Conservation (phyloP, 2,888 invertebrate species). For the Agonum fuliginosum region DNA sequence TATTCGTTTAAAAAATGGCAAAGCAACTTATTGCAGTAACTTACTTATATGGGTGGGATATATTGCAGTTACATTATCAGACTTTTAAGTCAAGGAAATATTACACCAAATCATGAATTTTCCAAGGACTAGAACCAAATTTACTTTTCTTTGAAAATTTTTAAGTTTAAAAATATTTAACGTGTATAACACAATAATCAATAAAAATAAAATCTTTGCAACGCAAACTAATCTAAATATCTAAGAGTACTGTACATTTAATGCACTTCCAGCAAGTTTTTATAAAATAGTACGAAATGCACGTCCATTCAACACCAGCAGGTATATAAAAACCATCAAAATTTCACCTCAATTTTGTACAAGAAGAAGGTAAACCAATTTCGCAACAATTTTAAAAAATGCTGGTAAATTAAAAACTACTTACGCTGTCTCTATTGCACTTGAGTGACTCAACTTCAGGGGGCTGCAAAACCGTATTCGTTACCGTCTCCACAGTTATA, state of each 20-base stretch:
- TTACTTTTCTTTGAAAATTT: slow-evolving; percentile 13
- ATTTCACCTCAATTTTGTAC: background rate
- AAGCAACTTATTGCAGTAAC: slow-evolving; percentile 19
- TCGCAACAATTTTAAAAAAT: slow-evolving; percentile 1
- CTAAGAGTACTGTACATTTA: slow-evolving; percentile 55
- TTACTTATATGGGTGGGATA: slow-evolving; percentile 32
- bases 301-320: slow-evolving; percentile 8
- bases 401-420: slow-evolving; percentile 70
- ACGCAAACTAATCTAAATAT: slow-evolving; percentile 32
- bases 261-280: slow-evolving; percentile 49
- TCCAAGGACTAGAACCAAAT: slow-evolving; percentile 35
- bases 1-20: slow-evolving; percentile 35
- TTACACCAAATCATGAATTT: slow-evolving; percentile 1
- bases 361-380: background rate
- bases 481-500: slow-evolving; percentile 66
- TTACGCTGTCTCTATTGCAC: slow-evolving; percentile 71
- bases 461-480: slow-evolving; percentile 59
- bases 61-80: slow-evolving; percentile 37
- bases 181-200: slow-evolving; percentile 28
- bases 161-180: background rate
- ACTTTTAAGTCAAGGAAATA: slow-evolving; percentile 23
- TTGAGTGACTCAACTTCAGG: slow-evolving; percentile 61
- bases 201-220: slow-evolving; percentile 41
- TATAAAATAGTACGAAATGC: slow-evolving; percentile 45
- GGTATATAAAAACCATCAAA: background rate